Conservation (phyloP, 2,797 vertebrate species). For the Erethizon dorsatum region DNA sequence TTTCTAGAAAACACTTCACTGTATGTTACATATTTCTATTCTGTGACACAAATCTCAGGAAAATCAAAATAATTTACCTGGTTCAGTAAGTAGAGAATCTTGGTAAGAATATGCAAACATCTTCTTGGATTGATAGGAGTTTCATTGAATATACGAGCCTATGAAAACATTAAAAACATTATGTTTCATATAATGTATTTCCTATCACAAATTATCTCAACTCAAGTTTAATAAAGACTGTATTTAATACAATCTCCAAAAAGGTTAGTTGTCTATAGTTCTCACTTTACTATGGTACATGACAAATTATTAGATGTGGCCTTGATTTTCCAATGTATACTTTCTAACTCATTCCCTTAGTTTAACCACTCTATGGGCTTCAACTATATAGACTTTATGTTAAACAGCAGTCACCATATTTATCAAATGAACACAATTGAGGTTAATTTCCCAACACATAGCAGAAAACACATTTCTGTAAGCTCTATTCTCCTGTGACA, state of each 20-base stretch:
- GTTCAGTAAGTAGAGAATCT: slow-evolving; percentile 99
- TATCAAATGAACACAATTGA: neutral
- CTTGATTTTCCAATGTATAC: slow-evolving; percentile 32
- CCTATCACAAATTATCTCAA: neutral
- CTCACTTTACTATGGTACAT: neutral
- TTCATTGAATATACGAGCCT: slow-evolving; percentile 99
- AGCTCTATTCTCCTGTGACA: neutral
- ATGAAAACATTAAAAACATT: slow-evolving; percentile 9
- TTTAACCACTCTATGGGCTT: neutral
- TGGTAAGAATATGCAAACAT: slow-evolving; percentile 99
- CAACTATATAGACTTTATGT: neutral
- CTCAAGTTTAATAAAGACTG: slow-evolving; percentile 14
- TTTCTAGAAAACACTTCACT: slow-evolving; percentile 54
- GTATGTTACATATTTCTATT: neutral
- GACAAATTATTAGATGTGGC: slow-evolving; percentile 9
- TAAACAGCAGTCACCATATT: slow-evolving; percentile 26
- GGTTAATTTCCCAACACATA: neutral
- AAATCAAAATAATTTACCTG: slow-evolving; percentile 91
- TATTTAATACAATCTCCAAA: slow-evolving; percentile 46
- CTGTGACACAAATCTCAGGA: slow-evolving; percentile 31
- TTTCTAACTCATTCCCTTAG: slow-evolving; percentile 26
- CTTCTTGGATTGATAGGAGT: slow-evolving; percentile 98
- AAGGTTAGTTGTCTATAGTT: neutral
- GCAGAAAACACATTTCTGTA: neutral
- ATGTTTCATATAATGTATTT: fast-evolving